These are phyloP conservation scores for Calliphora vomitoria DNA, from an alignment of 2,888 invertebrate genomes.

Conservation along the genomic window DNA sequence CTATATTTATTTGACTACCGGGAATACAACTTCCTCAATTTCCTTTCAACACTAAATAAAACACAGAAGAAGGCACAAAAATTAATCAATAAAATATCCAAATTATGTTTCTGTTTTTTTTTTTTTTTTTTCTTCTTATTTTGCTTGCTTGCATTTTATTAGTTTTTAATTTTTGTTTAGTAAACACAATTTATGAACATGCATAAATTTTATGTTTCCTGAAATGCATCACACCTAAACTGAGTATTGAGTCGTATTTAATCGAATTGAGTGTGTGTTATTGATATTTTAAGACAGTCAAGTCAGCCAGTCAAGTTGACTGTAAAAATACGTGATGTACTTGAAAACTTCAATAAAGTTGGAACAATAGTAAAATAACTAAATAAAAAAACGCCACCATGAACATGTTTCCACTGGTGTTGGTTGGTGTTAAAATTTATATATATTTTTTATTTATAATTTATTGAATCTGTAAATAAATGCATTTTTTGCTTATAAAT, in stretches of 20 bases:
- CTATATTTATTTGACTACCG: conserved; percentile 10
- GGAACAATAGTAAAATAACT: background rate
- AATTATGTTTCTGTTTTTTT: background rate
- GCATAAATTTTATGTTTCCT: conserved; percentile 68
- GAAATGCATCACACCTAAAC: conserved; percentile 59
- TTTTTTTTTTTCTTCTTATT: background rate
- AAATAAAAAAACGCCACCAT: conserved; percentile 52
- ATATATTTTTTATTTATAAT: conserved; percentile 11
- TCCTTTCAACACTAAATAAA: conserved; percentile 1
- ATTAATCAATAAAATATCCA: conserved; percentile 23
- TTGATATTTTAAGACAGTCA: background rate
- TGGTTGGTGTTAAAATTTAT: background rate
- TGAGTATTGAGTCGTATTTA: background rate
- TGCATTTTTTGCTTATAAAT: conserved; percentile 35
- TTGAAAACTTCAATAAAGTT: conserved; percentile 63
- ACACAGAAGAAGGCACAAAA: background rate
- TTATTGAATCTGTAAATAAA: conserved; percentile 33
- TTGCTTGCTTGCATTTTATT: background rate
- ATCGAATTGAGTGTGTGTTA: too few relatives aligned
- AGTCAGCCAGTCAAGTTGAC: conserved; percentile 13
- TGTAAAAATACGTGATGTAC: conserved; percentile 69
- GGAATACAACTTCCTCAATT: conserved; percentile 35
- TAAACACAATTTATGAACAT: conserved; percentile 46
- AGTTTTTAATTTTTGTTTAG: conserved; percentile 2
- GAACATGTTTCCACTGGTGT: conserved; percentile 5